These are phyloP conservation scores for Pherbina coryleti DNA, from an alignment of 2,888 invertebrate genomes.

Conservation along the genomic window DNA sequence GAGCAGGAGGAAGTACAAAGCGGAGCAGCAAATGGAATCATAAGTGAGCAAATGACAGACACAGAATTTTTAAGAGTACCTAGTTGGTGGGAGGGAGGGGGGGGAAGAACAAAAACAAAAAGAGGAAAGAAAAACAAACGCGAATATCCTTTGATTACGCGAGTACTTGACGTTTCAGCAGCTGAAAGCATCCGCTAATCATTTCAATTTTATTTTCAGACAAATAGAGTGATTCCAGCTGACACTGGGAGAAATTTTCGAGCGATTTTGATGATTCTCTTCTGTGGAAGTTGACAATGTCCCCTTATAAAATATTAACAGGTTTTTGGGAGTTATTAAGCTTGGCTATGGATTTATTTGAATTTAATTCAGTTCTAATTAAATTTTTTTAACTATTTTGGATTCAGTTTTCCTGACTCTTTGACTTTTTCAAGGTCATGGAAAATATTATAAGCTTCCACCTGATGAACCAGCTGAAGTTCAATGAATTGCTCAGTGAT, in stretches of 20 bases:
- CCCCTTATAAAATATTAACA: too few species aligned
- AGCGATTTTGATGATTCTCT: neutral
- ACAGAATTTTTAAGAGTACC: neutral
- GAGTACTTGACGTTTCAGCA: neutral
- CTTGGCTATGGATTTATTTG: too few species aligned
- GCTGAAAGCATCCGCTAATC: slow-evolving; percentile 25
- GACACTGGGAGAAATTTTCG: neutral
- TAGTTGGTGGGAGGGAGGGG: too few species aligned
- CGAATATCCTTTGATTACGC: slow-evolving; percentile 8
- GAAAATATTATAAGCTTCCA: too few species aligned
- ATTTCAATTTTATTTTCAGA: slow-evolving; percentile 3
- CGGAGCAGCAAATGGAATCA: slow-evolving; percentile 1
- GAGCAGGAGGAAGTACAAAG: neutral
- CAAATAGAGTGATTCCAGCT: neutral
- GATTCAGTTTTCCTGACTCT: too few species aligned
- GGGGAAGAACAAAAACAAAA: neutral
- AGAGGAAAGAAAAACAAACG: neutral
- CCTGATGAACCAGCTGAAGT: too few species aligned
- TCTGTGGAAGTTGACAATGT: too few species aligned
- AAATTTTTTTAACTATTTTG: too few species aligned
- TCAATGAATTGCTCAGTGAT: too few species aligned
- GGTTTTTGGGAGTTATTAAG: too few species aligned
- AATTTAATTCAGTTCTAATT: too few species aligned
- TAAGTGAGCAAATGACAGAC: slow-evolving; percentile 17
- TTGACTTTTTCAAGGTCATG: too few species aligned